Percentiles rank a stretch among this genome's conserved stretches.
Conservation (phyloP, 2,113 vertebrate species). For the Corythornis cristatus region DNA sequence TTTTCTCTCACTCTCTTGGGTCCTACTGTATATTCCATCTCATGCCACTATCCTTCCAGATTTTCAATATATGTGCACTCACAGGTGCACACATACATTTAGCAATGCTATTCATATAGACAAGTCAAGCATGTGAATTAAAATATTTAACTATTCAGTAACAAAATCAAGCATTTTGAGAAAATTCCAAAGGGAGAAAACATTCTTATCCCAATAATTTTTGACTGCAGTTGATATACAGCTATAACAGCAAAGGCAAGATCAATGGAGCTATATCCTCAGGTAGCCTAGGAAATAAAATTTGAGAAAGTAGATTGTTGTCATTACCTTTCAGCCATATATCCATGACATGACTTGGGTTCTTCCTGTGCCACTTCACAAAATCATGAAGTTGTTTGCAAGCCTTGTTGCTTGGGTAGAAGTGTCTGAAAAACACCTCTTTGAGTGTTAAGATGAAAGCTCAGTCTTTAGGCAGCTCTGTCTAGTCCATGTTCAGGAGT, state of each 20-base stretch:
- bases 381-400: background rate
- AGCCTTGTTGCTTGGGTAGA: background rate
- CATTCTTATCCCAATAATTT: background rate
- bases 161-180: background rate
- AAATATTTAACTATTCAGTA: background rate
- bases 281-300: background rate
- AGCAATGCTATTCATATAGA: background rate
- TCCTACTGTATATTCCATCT: background rate
- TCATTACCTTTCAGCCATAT: background rate
- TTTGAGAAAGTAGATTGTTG: background rate
- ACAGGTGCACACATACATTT: background rate
- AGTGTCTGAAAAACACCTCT: background rate
- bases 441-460: background rate
- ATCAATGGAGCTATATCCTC: background rate
- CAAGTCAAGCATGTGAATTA: background rate
- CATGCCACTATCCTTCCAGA: background rate
- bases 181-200: background rate
- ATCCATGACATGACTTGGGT: accelerated
- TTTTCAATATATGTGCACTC: background rate
- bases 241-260: background rate
- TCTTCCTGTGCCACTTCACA: background rate
- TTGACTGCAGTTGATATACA: background rate
- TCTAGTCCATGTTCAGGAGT: background rate
- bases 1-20: background rate
- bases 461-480: background rate